Percentiles rank a stretch among this genome's conserved stretches.
phyloP scores from a whole-genome alignment of 2,113 vertebrate species.

The Grantiella picta region DNA sequence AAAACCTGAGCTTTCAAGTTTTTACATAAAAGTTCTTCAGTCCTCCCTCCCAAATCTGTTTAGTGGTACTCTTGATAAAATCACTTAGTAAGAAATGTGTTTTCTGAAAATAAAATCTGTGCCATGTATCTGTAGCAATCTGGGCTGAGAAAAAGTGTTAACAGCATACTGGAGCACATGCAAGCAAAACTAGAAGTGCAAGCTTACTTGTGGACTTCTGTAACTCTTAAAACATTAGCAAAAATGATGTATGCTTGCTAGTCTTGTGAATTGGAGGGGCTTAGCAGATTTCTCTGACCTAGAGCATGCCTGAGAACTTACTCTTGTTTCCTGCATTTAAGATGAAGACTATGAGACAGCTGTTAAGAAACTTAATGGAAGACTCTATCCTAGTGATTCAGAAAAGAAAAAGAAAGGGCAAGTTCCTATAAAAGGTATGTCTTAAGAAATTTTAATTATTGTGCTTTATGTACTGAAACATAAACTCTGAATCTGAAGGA shows the following conservation, averaged over 20 bases:
- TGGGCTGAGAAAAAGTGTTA: not conserved
- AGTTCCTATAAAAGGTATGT: slow-evolving; percentile 64
- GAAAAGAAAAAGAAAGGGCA: slow-evolving; percentile 27
- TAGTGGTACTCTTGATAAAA: not conserved
- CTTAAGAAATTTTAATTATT: not conserved
- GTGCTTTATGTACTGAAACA: not conserved
- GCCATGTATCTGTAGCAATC: accelerated
- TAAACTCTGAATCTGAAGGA: not conserved
- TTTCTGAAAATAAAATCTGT: not conserved
- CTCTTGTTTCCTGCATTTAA: slow-evolving; percentile 49
- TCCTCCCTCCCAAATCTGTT: not conserved
- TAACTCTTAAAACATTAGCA: not conserved
- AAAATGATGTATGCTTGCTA: not conserved
- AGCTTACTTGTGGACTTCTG: not conserved
- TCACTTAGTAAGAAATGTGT: not conserved
- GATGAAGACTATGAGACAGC: slow-evolving; percentile 95
- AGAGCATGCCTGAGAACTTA: not conserved
- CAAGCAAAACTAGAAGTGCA: not conserved
- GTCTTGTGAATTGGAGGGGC: not conserved
- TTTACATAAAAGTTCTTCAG: not conserved
- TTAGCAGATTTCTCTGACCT: not conserved
- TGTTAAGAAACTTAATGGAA: slow-evolving; percentile 89
- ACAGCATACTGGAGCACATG: not conserved
- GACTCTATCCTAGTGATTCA: slow-evolving; percentile 79
- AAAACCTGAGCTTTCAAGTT: not conserved